These are phyloP conservation scores for Bombus polaris DNA, from an alignment of 1,140 invertebrate genomes.

Conservation along the genomic window DNA sequence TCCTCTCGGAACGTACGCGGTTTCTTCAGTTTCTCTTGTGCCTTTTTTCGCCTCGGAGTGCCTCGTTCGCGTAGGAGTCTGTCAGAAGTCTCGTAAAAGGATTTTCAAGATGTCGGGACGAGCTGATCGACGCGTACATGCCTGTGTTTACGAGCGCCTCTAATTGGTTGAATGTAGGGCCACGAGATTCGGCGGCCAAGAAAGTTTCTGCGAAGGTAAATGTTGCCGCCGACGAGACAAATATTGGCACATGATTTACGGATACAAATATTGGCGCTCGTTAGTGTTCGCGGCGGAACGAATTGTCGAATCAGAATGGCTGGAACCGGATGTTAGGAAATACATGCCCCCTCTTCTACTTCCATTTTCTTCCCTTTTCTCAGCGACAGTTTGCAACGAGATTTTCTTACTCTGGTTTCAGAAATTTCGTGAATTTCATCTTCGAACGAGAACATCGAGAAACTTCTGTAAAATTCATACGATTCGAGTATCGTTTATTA, in stretches of 20 bases:
- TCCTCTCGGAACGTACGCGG: neutral
- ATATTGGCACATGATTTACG: constrained; percentile 67
- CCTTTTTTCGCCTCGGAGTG: neutral
- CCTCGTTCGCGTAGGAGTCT: neutral
- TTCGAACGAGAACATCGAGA: neutral
- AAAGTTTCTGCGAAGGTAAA: constrained; percentile 56
- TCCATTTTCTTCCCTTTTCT: constrained; percentile 23
- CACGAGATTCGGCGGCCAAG: constrained; percentile 6
- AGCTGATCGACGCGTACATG: neutral
- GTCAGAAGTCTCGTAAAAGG: neutral
- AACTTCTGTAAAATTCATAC: neutral
- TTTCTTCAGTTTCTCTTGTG: neutral
- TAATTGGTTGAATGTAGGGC: constrained; percentile 36
- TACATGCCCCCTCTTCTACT: neutral
- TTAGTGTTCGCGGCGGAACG: constrained; percentile 54
- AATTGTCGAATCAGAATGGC: constrained; percentile 52
- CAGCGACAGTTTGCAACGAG: neutral
- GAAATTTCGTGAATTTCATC: no score
- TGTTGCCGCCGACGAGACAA: constrained; percentile 55
- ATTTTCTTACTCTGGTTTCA: neutral
- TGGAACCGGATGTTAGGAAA: constrained; percentile 23
- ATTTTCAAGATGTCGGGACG: neutral
- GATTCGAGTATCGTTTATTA: neutral
- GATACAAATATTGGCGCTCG: constrained; percentile 69
- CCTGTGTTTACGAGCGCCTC: neutral